Conservation (phyloP, 2,113 vertebrate species). For the Nicator chloris region DNA sequence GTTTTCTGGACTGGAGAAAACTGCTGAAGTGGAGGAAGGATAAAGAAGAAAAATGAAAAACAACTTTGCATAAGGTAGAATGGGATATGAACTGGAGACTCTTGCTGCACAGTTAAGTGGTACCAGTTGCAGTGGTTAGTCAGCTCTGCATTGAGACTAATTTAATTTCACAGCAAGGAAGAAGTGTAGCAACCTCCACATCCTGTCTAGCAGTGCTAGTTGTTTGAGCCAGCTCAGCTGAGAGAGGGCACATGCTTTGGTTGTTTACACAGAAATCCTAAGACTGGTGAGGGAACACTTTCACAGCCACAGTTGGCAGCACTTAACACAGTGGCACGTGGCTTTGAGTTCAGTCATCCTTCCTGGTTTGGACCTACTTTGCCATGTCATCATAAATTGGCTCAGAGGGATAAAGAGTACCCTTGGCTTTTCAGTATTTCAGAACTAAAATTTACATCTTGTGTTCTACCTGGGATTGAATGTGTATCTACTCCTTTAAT, state of each 20-base stretch:
- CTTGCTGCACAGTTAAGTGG: not conserved
- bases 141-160: not conserved
- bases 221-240: not conserved
- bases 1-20: not conserved
- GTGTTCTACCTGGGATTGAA: not conserved
- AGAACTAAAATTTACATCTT: not conserved
- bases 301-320: slow-evolving; percentile 30
- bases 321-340: slow-evolving; percentile 17
- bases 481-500: not conserved
- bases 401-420: not conserved
- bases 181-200: not conserved
- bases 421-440: not conserved
- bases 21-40: not conserved
- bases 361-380: not conserved
- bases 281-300: not conserved
- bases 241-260: slow-evolving; percentile 32
- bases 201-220: not conserved
- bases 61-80: not conserved
- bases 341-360: slow-evolving; percentile 52
- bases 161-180: not conserved
- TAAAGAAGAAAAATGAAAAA: not conserved
- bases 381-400: not conserved
- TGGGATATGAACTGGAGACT: not conserved
- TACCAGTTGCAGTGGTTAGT: not conserved
- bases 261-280: slow-evolving; percentile 62